Evolutionary conservation across 37 sponge, comb jelly and placozoan genomes (phyloP), one percentile per base, ranked within the genome.

Genomic region (Tethya wilhelma): DNA sequence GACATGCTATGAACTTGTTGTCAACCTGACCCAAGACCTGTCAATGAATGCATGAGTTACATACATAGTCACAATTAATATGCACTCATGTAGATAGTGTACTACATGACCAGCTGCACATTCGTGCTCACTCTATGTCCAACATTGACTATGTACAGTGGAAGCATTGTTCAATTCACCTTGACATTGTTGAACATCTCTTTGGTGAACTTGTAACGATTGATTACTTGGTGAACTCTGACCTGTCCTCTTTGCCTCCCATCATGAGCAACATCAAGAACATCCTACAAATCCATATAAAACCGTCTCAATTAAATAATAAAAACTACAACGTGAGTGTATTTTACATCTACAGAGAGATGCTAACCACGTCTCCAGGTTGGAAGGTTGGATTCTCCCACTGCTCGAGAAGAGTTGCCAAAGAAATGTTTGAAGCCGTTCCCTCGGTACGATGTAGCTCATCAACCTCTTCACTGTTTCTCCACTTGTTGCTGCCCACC

Each of bases 1-100:
- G 41, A 80, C 96, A 93, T 37, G 93, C 98, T 65, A 98, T 98
- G 73, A 98, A 98, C 64, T 98, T 93, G 63, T 87, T 87, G 71
- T 95, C 96, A 25, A 98, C 86, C 56, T 98, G 98, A 25, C 93
- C 93, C 1, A 95, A 69, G 2, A 96, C 93, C 96, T 96, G 44
- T 17, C 22, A 36, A 78, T 46, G 25, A 65, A 23, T 31, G 70
- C 25, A 19, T 26, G 17, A 49, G 37, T 20, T 23, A 69, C 46
- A 86, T 36, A 72, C 63, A 53, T 19, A 22, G 44, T n/a, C 1
- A 67, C 29, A 20, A 73, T 44, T 23, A 0, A 65, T 11, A 23
- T 7, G 12, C 39, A 44, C 11, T 14, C 22, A 49, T 5, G 0
- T 7, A 33, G 43, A n/a, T n/a, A n/a, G n/a, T n/a, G n/a, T 29